Base-by-base conservation (phyloP, 2,888 invertebrate genomes). In the Rhaphigaster nebulosa region DNA sequence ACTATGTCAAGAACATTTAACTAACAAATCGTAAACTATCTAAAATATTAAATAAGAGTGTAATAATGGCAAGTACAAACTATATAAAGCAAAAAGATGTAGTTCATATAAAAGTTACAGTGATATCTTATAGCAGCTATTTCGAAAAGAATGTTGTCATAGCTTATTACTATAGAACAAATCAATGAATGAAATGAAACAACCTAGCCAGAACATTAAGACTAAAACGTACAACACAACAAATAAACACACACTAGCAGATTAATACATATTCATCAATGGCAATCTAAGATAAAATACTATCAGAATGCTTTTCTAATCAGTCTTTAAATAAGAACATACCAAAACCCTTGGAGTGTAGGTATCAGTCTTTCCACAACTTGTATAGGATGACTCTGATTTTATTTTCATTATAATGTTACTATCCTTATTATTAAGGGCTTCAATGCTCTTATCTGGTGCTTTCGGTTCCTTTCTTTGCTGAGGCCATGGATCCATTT, bases 401-500 rank as follows among this genome's bases (percentile, higher is more conserved):
- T 90, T 80, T 29, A 90, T 84, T 56, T 90, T 90, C 90, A 90
- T 90, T n/a, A 90, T 90, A 34, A 90, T 84, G 56, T 84, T 90
- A 80, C 80, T 91, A 34, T 91, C 91, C 29, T 90, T 91, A 84
- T 90, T 80, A 90, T 91, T 91, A 60, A 91, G 70, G 45, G 87
- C 94, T 93, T 95, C 95, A 93, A 95, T 93, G 92, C 92, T 93
- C 95, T 96, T 96, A 94, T 96, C 96, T 93, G 96, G 96, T 93
- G 96, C 96, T 94, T 96, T 96, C 92, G 96, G 96, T 95, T 96
- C 96, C 95, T 95, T 96, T 94, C 96, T 96, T 95, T 96, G 95
- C 94, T 96, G 96, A 94, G 96, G 96, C 94, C 96, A 96, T 95
- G 96, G 96, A 95, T 96, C 96, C 96, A 96, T 96, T 95, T 96